Conservation (phyloP, 2,113 vertebrate genomes). For the Pygathrix nemaeus region DNA sequence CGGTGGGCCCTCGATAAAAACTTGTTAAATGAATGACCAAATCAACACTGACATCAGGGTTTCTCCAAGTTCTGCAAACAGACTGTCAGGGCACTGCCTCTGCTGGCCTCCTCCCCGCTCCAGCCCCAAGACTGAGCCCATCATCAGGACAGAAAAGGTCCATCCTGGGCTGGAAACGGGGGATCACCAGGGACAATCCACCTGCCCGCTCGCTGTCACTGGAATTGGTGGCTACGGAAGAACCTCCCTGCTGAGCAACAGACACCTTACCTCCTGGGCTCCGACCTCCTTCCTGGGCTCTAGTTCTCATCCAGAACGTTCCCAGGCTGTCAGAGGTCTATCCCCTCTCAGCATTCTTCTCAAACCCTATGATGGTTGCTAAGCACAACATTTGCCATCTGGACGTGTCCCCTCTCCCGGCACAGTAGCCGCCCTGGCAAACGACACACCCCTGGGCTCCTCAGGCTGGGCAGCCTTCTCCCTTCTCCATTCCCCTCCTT, state of each 20-base stretch:
- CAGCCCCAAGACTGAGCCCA: not conserved
- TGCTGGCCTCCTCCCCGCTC: rapidly evolving
- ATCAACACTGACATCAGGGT: not conserved
- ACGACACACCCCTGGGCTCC: rapidly evolving
- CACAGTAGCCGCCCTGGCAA: rapidly evolving
- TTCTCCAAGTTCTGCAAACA: not conserved
- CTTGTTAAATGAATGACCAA: not conserved
- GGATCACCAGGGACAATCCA: not conserved
- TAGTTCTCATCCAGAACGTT: not conserved
- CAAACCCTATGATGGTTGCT: not conserved
- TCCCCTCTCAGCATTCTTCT: not conserved
- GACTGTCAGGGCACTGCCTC: not conserved
- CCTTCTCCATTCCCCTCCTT: not conserved
- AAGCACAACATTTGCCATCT: rapidly evolving
- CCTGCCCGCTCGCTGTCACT: rapidly evolving
- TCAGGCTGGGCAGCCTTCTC: not conserved
- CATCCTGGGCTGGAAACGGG: not conserved
- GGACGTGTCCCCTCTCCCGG: not conserved
- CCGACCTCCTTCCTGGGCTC: not conserved
- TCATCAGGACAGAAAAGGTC: rapidly evolving
- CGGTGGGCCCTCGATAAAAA: rapidly evolving
- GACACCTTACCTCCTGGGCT: not conserved
- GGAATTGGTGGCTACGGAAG: rapidly evolving
- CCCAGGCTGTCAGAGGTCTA: not conserved
- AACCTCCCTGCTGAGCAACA: too few species aligned